Base-by-base conservation (phyloP, 2,113 vertebrate genomes). In the Serinus canaria region DNA sequence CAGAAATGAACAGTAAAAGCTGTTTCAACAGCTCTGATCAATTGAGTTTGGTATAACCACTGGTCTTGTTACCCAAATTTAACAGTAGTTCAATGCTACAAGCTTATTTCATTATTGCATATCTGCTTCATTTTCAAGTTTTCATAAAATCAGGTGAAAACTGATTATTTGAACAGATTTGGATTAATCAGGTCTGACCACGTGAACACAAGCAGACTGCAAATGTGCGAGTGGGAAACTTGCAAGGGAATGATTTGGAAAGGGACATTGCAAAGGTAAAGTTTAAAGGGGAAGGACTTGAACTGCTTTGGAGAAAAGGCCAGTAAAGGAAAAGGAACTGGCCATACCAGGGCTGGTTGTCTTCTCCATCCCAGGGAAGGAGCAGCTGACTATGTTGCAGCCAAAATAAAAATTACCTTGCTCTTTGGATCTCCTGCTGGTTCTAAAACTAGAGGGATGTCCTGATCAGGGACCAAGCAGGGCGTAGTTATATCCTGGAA, bases 401-500 rank as follows among this genome's bases (percentile, higher is more conserved):
- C 60, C 87, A 93, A 96, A 96, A 69, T 94, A 77, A 97, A 97
- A 97, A 92, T 94, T 95, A 92, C 79, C 95, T 96, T 93, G 87
- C 79, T 95, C 62, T 96, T 97, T 91, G 94, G 93, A 92, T 96
- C 96, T 97, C 94, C 92, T 96, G 92, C 84, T 96, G 90, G 82
- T 91, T 95, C 95, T 97, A 96, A 96, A 96, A 96, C 96, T 95
- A 95, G 95, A 96, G 96, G 93, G 89, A 91, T 96, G 96, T 97
- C 93, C 90, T 95, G 90, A 96, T 95, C 97, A 96, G 83, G 92
- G 89, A 97, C 94, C 94, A 95, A 94, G 90, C 90, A 97, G 95
- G 96, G 97, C 94, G 97, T 96, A 95, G 96, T 97, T 95, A 96
- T 76, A 53, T 97, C 97, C 97, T 97, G 94, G 96, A 97, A 97